Base-by-base conservation (phyloP, 2,888 invertebrate species). In the Halictus ligatus region DNA sequence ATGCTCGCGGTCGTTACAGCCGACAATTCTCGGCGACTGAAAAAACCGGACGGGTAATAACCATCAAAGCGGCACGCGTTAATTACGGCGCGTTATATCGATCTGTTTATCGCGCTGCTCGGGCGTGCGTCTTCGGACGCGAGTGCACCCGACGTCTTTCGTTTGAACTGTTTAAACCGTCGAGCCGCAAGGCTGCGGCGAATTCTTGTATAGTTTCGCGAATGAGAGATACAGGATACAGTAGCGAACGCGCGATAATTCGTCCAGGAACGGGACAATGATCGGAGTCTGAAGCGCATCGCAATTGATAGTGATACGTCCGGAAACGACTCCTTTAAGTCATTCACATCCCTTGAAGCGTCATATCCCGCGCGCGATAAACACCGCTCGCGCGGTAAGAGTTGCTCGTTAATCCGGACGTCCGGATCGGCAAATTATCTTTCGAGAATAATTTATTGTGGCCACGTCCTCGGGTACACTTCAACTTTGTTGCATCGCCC, bases 31-130 rank as follows among this genome's bases (percentile, higher is more conserved):
- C 60, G 21, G 13, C 25, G 8, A 21, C 1, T 18, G 21, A 40
- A 40, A 69, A 69, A 69, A 0, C 4, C 40, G 21, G 29, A 29
- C 29, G 48, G 2, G 48, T 48, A 48, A 25, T 48, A 58, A 58
- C 4, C 10, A 48, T 48, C 48, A 48, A 29, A 50, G 73, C 48
- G 29, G 10, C 12, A 10, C 25, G 48, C 35, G 40, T 29, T 78
- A 78, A 78, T 72, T 78, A 78, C 48, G n/a, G 40, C n/a, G 40
- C n/a, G 21, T 69, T 13, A 8, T 58, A 75, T 75, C 75, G 54
- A 75, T 75, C 58, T 21, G 13, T 75, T 75, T 75, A 35, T 48
- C 29, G 48, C 74, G 54, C 35, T 74, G 50, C 50, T 74, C 35
- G 13, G 12, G 12, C n/a, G 18, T 10, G 18, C 50, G 43, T 50